phyloP scores from a whole-genome alignment of 2,888 invertebrate genomes.

The Epirrhoe alternata region DNA sequence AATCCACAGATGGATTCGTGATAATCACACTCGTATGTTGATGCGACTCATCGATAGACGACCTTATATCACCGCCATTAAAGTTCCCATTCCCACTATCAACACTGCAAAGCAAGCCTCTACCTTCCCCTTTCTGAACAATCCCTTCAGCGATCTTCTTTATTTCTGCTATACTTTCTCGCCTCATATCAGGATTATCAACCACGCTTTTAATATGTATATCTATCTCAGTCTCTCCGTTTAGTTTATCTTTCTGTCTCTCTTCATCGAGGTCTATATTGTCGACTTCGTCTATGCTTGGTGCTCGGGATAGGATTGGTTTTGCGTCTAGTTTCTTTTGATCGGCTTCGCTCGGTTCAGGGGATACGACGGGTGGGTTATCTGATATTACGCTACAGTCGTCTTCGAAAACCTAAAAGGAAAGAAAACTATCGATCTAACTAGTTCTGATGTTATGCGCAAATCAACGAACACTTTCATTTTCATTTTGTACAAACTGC shows the following conservation, averaged over 20 bases:
- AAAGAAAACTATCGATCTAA: no score
- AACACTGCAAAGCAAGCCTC: constrained; percentile 75
- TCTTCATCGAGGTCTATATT: constrained; percentile 77
- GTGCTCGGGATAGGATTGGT: constrained; percentile 74
- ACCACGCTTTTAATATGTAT: constrained; percentile 75
- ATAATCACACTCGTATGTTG: constrained; percentile 88
- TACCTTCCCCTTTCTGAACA: constrained; percentile 80
- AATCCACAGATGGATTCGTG: constrained; percentile 89
- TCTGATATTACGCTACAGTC: constrained; percentile 84
- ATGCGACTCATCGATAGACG: constrained; percentile 69
- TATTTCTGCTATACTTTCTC: constrained; percentile 80
- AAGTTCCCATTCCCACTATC: constrained; percentile 74
- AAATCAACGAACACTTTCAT: no score
- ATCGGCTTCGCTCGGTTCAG: constrained; percentile 79
- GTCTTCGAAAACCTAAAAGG: constrained; percentile 82
- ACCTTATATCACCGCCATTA: constrained; percentile 69
- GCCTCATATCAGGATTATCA: constrained; percentile 77
- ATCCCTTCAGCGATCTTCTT: constrained; percentile 79
- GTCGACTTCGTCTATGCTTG: constrained; percentile 80
- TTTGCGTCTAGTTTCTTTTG: constrained; percentile 68
- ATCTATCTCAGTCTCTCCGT: constrained; percentile 84
- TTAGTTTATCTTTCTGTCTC: constrained; percentile 71
- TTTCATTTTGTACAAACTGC: no score
- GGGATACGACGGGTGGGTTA: constrained; percentile 80
- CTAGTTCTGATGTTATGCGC: no score